A percentile compares a stretch with the other conserved stretches of the same genome.
These are phyloP conservation scores for Lepidotrigona ventralis DNA, from an alignment of 1,140 invertebrate species.

Conservation along the genomic window DNA sequence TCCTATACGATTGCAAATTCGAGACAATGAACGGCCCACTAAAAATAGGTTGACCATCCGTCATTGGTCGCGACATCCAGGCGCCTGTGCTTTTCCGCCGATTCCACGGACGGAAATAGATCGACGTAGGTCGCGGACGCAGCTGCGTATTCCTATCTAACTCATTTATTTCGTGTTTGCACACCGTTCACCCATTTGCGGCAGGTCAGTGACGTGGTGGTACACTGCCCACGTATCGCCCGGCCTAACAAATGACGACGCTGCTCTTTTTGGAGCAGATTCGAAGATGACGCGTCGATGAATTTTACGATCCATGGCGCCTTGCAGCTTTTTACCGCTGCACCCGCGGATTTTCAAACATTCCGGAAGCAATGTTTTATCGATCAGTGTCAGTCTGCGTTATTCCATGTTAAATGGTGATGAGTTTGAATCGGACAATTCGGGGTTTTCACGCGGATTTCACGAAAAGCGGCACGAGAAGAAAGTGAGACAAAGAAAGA, in stretches of 20 bases:
- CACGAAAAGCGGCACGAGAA: too few relatives aligned
- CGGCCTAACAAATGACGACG: slow-evolving; percentile 23
- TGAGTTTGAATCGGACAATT: background rate
- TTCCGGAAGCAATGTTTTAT: too few relatives aligned
- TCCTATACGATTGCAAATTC: background rate
- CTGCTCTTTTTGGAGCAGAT: background rate
- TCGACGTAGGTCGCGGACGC: slow-evolving; percentile 62
- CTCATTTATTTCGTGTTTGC: slow-evolving; percentile 55
- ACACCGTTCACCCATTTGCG: slow-evolving; percentile 52
- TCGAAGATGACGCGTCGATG: background rate
- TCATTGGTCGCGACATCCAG: background rate
- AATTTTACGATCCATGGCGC: slow-evolving; percentile 34
- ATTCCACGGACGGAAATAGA: slow-evolving; percentile 59
- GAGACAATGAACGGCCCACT: background rate
- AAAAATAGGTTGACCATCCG: slow-evolving; percentile 37
- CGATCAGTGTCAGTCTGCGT: background rate
- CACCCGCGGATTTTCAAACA: slow-evolving; percentile 27
- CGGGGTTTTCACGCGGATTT: background rate
- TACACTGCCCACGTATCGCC: slow-evolving; percentile 47
- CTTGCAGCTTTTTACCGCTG: slow-evolving; percentile 31
- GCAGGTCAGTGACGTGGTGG: slow-evolving; percentile 58
- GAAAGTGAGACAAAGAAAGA: too few relatives aligned
- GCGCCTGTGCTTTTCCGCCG: slow-evolving; percentile 19
- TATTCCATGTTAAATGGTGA: too few relatives aligned
- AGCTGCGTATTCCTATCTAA: slow-evolving; percentile 55